Base-by-base conservation (phyloP, 2,888 invertebrate species). In the Cerastoderma edule region DNA sequence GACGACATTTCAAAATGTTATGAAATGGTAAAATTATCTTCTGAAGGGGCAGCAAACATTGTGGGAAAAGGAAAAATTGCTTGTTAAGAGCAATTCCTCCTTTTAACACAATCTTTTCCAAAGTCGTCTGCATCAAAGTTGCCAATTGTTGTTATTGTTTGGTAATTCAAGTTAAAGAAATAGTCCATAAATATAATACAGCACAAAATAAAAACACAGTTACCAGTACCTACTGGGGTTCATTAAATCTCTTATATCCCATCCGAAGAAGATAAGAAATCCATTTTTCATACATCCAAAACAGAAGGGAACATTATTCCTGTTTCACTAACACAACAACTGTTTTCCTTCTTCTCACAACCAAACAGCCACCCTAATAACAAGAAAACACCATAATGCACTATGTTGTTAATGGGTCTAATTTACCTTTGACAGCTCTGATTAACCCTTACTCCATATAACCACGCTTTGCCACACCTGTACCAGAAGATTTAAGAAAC, bases 331-430 rank as follows among this genome's bases (percentile, higher is more conserved):
- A 60, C 1, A 24, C 35, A 60, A 60, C 60, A 39, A 60, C 22
- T 27, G 57, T 57, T 35, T n/a, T 32, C 16, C 24, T 35, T 60
- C 22, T 60, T 60, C 27, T 60, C 39, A 3, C 60, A 60, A 60
- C 27, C 35, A 22, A 60, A 60, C 60, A 35, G 39, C 19, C 39
- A 32, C 24, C 60, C 60, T 60, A 24, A 35, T n/a, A n/a, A n/a
- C 60, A 39, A 60, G 60, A 60, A 57, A 60, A 60, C 60, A 60
- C 60, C 39, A 60, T 60, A 60, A 60, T 32, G 60, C 60, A 60
- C 60, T 60, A 60, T 35, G 60, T 39, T 60, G 60, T 60, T 60
- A 33, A 60, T 60, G 39, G 60, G 39, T 60, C 60, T 60, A 60
- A 60, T 60, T 60, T 60, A 39, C 33, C n/a, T 35, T 60, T 60